Evolutionary conservation across 1,140 invertebrate species (phyloP), one percentile per base, ranked within the genome.

Genomic region (Vollenhovia emeryi): DNA sequence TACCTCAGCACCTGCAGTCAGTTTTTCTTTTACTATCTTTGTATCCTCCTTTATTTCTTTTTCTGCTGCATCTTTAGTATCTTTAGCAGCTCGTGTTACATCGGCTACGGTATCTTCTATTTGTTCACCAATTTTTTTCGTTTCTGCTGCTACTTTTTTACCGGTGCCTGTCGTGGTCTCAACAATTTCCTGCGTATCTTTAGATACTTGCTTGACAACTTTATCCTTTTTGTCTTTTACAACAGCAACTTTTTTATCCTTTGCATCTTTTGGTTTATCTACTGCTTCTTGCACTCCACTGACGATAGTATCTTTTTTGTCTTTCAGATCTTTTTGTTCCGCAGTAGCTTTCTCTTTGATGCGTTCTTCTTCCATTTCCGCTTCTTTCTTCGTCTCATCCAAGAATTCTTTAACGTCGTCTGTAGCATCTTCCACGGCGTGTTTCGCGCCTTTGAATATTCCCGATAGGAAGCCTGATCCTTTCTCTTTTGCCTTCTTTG

Each of bases 351-450:
- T n/a, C 11, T 86, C 88, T 11, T 69, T 86, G 0, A 33, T 43
- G 1, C 78, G 50, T 1, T 52, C 59, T 78, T 82, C 74, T 4
- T 87, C 68, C 3, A 71, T 18, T 0, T 33, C 48, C n/a, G 87
- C 88, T 57, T 90, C 86, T 6, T 91, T 79, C 7, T 87, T 92
- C 0, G 90, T 92, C 2, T 93, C 87, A 0, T 92, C 92, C 0
- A 87, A 13, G 36, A 92, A 90, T 66, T 95, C 93, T 43, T 92
- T 92, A 0, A 94, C 88, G 0, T 93, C 93, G 9, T 92, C 93
- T 0, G 92, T 90, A 5, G 91, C 87, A 48, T 94, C 93, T 11
- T 93, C 93, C 1, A 91, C 89, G 0, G 93, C 89, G 33, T 93
- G 91, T 11, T 92, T 93, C 0, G 88, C 78, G 1, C 91, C 88